A percentile compares a stretch with the other conserved stretches of the same genome.
phyloP scores from a whole-genome alignment of 1,140 invertebrate species.

The Tribolium madens region DNA sequence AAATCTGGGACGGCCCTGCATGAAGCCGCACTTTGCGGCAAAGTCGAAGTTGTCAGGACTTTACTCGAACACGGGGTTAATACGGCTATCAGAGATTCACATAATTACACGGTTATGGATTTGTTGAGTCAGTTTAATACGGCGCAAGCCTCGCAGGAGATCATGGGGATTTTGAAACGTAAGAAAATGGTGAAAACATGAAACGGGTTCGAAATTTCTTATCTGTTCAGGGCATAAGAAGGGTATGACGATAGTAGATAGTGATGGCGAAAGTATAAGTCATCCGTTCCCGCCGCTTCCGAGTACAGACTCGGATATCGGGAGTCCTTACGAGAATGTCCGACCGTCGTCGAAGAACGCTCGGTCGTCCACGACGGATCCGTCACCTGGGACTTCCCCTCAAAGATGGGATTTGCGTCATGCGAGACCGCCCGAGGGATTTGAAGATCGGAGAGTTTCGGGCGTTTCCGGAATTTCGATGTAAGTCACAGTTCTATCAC shows the following conservation, averaged over 20 bases:
- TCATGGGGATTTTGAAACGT: constrained; percentile 88
- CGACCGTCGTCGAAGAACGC: constrained; percentile 64
- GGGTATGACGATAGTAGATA: constrained; percentile 64
- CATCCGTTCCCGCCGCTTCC: constrained; percentile 72
- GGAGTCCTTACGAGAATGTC: constrained; percentile 77
- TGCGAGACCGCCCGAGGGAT: constrained; percentile 65
- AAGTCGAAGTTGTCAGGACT: constrained; percentile 88
- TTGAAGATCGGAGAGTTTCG: constrained; percentile 70
- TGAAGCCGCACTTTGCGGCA: constrained; percentile 94
- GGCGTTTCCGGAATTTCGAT: constrained; percentile 72
- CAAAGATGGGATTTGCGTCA: constrained; percentile 73
- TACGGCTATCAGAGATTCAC: constrained; percentile 80
- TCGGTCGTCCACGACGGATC: constrained; percentile 64
- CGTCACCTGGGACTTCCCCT: constrained; percentile 71
- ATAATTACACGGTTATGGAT: constrained; percentile 88
- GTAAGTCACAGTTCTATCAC: constrained; percentile 66
- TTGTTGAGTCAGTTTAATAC: constrained; percentile 86
- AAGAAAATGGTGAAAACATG: constrained; percentile 64
- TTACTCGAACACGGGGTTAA: constrained; percentile 87
- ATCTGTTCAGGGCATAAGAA: constrained; percentile 55
- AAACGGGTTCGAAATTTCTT: neutral
- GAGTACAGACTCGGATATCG: constrained; percentile 69
- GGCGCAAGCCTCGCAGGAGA: constrained; percentile 87
- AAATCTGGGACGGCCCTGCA: constrained; percentile 92
- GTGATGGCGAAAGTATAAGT: constrained; percentile 70